Percentiles rank a stretch among this genome's conserved stretches.
Conservation (phyloP, 2,888 invertebrate genomes). For the Stenoptilia bipunctidactyla region DNA sequence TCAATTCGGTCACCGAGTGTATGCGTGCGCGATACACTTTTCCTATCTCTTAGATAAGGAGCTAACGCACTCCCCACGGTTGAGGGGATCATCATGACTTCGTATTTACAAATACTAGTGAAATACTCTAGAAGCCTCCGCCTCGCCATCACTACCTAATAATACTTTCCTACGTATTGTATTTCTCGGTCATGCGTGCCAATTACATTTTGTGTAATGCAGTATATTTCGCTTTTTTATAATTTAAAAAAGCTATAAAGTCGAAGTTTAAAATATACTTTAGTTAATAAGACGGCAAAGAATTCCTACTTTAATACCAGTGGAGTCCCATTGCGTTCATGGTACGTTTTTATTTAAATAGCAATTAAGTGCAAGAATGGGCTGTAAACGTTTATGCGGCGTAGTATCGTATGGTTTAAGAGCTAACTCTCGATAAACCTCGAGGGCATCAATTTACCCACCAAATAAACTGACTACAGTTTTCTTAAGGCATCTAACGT, state of each 20-base stretch:
- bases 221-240: conserved; percentile 7
- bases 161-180: background rate
- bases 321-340: conserved; percentile 46
- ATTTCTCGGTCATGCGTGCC: background rate
- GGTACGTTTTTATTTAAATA: conserved; percentile 65
- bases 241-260: conserved; percentile 19
- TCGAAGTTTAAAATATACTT: conserved; percentile 29
- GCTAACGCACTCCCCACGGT: conserved; percentile 24
- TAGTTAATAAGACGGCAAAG: conserved; percentile 35
- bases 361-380: conserved; percentile 67
- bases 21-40: conserved; percentile 46
- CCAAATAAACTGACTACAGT: conserved; percentile 22
- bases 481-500: too few relatives aligned
- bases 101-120: background rate
- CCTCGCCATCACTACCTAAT: background rate
- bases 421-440: conserved; percentile 32
- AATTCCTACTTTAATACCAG: conserved; percentile 32
- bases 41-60: conserved; percentile 53
- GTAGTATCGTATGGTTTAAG: conserved; percentile 48
- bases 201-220: conserved; percentile 14
- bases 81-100: background rate
- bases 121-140: background rate
- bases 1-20: conserved; percentile 40
- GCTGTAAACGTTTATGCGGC: conserved; percentile 57
- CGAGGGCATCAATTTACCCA: conserved; percentile 43